Conservation (phyloP, 2,888 invertebrate species). For the Trissoscelio sp. region DNA sequence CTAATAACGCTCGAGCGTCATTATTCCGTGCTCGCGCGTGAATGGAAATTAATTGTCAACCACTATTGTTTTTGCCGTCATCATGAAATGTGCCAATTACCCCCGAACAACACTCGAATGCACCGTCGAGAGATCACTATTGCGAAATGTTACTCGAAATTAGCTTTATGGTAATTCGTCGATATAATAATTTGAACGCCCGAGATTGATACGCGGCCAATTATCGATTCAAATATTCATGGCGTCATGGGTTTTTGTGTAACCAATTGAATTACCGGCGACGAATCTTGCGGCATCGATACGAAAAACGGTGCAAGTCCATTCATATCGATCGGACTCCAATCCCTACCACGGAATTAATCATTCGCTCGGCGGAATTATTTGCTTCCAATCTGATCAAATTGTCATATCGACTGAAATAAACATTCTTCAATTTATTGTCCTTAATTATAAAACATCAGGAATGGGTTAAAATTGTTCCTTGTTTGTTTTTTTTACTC, state of each 20-base stretch:
- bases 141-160: conserved; percentile 66
- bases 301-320: conserved; percentile 18
- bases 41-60: conserved; percentile 65
- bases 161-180: conserved; percentile 66
- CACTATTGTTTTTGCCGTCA: conserved; percentile 65
- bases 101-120: conserved; percentile 50
- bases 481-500: too few relatives aligned
- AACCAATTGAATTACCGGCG: conserved; percentile 17
- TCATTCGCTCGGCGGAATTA: too few relatives aligned
- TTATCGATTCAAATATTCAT: conserved; percentile 61
- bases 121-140: conserved; percentile 53
- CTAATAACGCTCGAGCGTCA: conserved; percentile 53
- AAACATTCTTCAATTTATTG: too few relatives aligned
- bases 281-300: conserved; percentile 19
- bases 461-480: too few relatives aligned
- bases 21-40: conserved; percentile 62
- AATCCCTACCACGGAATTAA: too few relatives aligned
- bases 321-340: conserved; percentile 11
- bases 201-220: conserved; percentile 59
- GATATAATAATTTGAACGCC: conserved; percentile 55
- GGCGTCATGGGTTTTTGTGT: conserved; percentile 37
- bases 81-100: conserved; percentile 69
- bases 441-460: too few relatives aligned
- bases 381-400: too few relatives aligned
- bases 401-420: too few relatives aligned